Percentiles rank a stretch among this genome's conserved stretches.
These are phyloP conservation scores for Mythimna vitellina DNA, from an alignment of 2,888 invertebrate genomes.

Conservation along the genomic window DNA sequence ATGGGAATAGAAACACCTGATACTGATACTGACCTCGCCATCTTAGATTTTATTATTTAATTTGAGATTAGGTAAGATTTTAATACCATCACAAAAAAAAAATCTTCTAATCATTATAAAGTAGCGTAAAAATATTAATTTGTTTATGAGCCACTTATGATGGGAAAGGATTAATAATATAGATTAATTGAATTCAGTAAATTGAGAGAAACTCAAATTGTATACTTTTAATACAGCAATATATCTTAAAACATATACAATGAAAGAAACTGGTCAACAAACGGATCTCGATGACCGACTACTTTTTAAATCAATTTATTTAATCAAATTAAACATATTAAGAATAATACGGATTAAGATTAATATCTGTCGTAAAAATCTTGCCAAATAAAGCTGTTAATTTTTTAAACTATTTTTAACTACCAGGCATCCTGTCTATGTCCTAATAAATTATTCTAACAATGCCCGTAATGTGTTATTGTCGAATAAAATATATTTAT, in stretches of 20 bases:
- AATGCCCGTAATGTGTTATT: conserved; percentile 43
- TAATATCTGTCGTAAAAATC: conserved; percentile 39
- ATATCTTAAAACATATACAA: conserved; percentile 36
- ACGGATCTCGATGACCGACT: conserved; percentile 19
- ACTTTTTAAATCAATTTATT: conserved; percentile 30
- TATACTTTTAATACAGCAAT: conserved; percentile 21
- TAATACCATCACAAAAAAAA: neutral
- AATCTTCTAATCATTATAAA: neutral
- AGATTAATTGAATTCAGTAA: neutral
- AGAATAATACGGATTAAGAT: conserved; percentile 37
- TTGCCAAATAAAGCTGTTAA: conserved; percentile 32
- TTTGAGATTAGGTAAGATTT: conserved; percentile 9
- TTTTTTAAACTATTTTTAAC: conserved; percentile 31
- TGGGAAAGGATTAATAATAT: neutral
- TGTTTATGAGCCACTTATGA: neutral
- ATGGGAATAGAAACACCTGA: conserved; percentile 25
- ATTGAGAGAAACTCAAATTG: conserved; percentile 9
- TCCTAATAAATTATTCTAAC: conserved; percentile 43
- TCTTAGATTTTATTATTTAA: conserved; percentile 18
- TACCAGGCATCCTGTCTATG: conserved; percentile 31
- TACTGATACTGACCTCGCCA: conserved; percentile 3
- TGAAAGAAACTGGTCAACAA: conserved; percentile 30
- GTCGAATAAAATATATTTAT: conserved; percentile 61
- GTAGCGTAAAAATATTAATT: neutral
- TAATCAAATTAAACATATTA: conserved; percentile 33